These are phyloP conservation scores for Setipinna tenuifilis DNA, from an alignment of 2,797 vertebrate genomes.

Conservation along the genomic window DNA sequence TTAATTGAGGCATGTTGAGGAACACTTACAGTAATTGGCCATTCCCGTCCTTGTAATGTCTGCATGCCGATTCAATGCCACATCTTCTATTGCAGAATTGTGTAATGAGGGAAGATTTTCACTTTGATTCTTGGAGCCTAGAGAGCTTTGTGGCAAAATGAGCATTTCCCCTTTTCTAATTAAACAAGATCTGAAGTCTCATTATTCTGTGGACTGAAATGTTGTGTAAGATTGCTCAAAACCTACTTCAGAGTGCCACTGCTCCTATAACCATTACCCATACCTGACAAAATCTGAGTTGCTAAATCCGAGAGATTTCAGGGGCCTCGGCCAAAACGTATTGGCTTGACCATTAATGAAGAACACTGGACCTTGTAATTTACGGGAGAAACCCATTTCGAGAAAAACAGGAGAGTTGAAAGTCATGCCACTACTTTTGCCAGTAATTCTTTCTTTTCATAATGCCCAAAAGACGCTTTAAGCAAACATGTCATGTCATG, in stretches of 20 bases:
- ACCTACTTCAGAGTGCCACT: neutral
- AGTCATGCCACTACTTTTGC: neutral
- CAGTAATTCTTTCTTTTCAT: neutral
- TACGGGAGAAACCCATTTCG: too few relatives aligned
- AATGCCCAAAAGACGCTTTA: neutral
- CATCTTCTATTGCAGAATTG: neutral
- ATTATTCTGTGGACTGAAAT: neutral
- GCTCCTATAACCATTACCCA: neutral
- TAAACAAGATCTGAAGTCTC: neutral
- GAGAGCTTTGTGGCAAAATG: neutral
- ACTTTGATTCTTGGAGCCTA: slow-evolving; percentile 9
- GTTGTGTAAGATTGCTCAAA: neutral
- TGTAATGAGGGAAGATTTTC: neutral
- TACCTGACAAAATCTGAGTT: too few relatives aligned
- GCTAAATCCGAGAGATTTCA: too few relatives aligned
- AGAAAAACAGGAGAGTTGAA: too few relatives aligned
- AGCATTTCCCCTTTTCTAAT: neutral
- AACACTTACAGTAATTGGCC: neutral
- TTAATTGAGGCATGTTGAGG: neutral
- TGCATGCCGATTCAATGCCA: neutral
- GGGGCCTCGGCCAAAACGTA: too few relatives aligned
- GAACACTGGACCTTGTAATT: too few relatives aligned
- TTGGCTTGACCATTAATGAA: too few relatives aligned
- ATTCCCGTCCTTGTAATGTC: neutral
- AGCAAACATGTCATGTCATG: neutral